Evolutionary conservation across 2,888 invertebrate genomes (phyloP).

Genomic region (Pollenia amentaria): DNA sequence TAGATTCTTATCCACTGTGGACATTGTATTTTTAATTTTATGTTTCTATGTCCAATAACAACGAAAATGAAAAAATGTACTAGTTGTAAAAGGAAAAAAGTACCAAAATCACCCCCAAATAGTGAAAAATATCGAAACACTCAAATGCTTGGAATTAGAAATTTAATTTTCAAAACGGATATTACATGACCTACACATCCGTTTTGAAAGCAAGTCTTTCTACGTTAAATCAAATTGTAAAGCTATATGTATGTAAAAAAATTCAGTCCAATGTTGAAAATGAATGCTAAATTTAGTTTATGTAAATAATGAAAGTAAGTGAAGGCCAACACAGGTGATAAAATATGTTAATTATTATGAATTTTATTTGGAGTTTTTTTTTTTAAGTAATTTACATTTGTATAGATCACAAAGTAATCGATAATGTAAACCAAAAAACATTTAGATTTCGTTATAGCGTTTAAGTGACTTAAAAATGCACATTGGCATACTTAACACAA

Average conservation of each 20-base stretch:
- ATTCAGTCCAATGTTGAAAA: neutral
- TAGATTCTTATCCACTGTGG: too few relatives aligned
- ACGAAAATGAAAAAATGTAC: too few relatives aligned
- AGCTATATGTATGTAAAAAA: neutral
- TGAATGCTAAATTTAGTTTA: neutral
- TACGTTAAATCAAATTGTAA: neutral
- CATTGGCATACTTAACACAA: too few relatives aligned
- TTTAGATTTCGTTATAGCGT: too few relatives aligned
- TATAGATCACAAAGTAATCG: too few relatives aligned
- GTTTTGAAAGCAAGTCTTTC: slow-evolving; percentile 4
- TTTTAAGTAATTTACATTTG: neutral
- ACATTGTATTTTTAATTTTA: too few relatives aligned
- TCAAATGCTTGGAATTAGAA: neutral
- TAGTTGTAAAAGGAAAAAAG: too few relatives aligned
- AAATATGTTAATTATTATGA: neutral
- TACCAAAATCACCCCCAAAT: neutral
- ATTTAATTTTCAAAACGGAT: slow-evolving; percentile 45
- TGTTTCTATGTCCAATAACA: too few relatives aligned
- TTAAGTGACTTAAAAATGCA: too few relatives aligned
- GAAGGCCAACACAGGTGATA: slow-evolving; percentile 45
- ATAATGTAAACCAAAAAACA: too few relatives aligned
- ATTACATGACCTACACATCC: slow-evolving; percentile 49
- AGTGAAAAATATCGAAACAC: too few relatives aligned
- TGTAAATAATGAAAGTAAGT: slow-evolving; percentile 50
- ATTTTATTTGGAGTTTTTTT: neutral